Evolutionary conservation across 2,888 invertebrate species (phyloP), one percentile per base, ranked within the genome.

Genomic region (Tenthredo mesomela): DNA sequence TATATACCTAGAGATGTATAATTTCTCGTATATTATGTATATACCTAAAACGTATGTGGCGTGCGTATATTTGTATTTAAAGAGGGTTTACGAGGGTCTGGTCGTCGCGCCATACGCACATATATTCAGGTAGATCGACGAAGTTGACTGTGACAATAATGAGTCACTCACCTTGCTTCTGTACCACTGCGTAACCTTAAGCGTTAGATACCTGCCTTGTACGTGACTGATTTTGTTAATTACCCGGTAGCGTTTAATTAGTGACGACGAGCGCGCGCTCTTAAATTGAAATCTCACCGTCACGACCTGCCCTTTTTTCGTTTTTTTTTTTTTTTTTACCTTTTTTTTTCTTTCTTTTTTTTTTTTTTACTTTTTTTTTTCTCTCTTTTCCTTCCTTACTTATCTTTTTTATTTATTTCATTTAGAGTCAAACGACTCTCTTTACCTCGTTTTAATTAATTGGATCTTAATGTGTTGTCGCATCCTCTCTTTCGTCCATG

Each of bases 181-280:
- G 75, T 75, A 75, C 43, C 75, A n/a, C 47, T 43, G 75, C 43
- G 75, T 75, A 75, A 75, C 75, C 75, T 75, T 75, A 75, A 75
- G 75, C 43, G 75, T 75, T 75, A 75, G 75, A 75, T 75, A 43
- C 47, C 75, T 47, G 25, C 70, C 33, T 47, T 29, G 75, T 75
- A 75, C 75, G 75, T 75, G 75, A 75, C 47, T 75, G 75, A 75
- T 75, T 75, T 75, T 75, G 50, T 77, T 54, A 77, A 77, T 77
- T 54, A 77, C 54, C 54, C 77, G 77, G 77, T 77, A 77, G 77
- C 77, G 77, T 77, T 77, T 54, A 77, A 77, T 77, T 77, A 77
- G 77, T 54, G 54, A 77, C 77, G 77, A 54, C 43, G 33, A 54
- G n/a, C 50, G 77, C 54, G 54, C 29, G 25, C 50, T 77, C 33